Base-by-base conservation (phyloP, 2,113 vertebrate genomes). In the Labeo rohita region DNA sequence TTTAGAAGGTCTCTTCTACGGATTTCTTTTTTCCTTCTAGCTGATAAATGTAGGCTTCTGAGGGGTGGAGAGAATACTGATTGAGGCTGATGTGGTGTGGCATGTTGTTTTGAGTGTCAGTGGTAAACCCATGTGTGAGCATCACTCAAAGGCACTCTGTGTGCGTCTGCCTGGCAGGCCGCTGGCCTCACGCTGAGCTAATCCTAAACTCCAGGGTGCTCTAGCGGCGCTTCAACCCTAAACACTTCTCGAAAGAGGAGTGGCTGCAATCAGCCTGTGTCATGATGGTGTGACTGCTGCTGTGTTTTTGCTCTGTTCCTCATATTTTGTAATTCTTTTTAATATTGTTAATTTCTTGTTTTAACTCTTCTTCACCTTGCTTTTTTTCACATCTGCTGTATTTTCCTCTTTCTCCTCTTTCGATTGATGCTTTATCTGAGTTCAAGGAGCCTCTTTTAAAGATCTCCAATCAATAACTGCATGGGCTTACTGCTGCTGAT, bases 201-300 rank as follows among this genome's bases (percentile, higher is more conserved):
- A 93, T 92, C 90, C 90, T 83, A 84, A 86, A 84, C 59, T 81
- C 86, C 61, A 84, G 90, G 54, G 88, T 89, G 80, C 89, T 85
- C 85, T 89, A 87, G 39, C 83, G 36, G 50, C 36, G 84, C 76
- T 56, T 90, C 76, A 89, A 84, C 50, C 63, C 45, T 72, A n/a
- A 80, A 80, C 50, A 72, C 47, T 47, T 15, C 8, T 54, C 28
- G 0, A 70, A 23, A 85, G 47, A 79, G 45, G 36, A n/a, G 77
- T 39, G 18, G 3, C 47, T 68, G 59, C 49, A 21, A 63, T 66
- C 74, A 61, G 47, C 47, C 74, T 28, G 12, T 45, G 50, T 75
- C 8, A 3, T 73, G 50, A 45, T 10, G 2, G 18, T 36, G 50
- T 52, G 66, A 75, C 39, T 76, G 21, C 34, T 23, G 36, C 49